These are phyloP conservation scores for Strigops habroptila DNA, from an alignment of 2,113 vertebrate genomes.

Conservation along the genomic window DNA sequence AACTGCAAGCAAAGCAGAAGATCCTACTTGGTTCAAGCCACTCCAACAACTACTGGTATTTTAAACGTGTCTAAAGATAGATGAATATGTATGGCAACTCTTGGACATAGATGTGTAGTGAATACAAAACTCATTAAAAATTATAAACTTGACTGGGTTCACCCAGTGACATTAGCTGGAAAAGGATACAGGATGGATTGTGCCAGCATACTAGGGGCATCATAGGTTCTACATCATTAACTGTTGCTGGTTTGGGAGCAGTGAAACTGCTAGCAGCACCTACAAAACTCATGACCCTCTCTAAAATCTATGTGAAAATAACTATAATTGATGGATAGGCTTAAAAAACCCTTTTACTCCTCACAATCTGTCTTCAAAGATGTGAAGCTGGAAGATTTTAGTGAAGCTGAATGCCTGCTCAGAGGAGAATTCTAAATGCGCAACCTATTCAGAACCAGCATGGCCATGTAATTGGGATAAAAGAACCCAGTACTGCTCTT, in stretches of 20 bases:
- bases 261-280: background rate
- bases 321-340: background rate
- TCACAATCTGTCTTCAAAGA: background rate
- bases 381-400: background rate
- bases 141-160: background rate
- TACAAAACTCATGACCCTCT: background rate
- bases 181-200: background rate
- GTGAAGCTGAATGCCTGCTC: background rate
- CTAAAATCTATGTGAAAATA: background rate
- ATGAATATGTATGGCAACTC: background rate
- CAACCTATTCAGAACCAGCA: background rate
- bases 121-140: background rate
- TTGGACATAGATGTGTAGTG: background rate
- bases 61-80: background rate
- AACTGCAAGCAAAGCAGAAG: background rate
- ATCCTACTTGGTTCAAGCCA: background rate
- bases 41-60: background rate
- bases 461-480: background rate
- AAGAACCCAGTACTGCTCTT: background rate
- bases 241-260: fast-evolving
- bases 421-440: background rate
- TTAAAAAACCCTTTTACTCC: background rate
- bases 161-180: background rate
- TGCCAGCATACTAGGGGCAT: background rate
- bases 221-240: background rate